A percentile compares a stretch with the other conserved stretches of the same genome.
Evolutionary conservation across 2,888 invertebrate species (phyloP).

Genomic region (Hypolimnas misippus): DNA sequence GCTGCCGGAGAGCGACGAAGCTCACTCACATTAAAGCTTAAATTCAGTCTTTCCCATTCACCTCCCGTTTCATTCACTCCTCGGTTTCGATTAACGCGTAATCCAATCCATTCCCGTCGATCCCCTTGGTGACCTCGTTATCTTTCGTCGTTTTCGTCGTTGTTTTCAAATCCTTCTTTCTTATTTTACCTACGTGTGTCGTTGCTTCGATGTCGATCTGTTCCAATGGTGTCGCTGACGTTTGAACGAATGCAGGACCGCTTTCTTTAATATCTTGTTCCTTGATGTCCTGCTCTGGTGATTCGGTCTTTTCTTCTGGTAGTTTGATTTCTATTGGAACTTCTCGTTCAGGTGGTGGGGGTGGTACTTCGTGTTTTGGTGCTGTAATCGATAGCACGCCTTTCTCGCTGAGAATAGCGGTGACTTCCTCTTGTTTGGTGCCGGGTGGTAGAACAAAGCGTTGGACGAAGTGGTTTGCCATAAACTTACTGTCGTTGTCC

Average conservation of each 20-base stretch:
- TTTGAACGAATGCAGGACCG: slow-evolving; percentile 34
- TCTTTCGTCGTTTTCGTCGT: slow-evolving; percentile 67
- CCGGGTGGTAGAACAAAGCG: slow-evolving; percentile 70
- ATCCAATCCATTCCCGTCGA: slow-evolving; percentile 67
- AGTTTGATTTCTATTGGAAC: slow-evolving; percentile 68
- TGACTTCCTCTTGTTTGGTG: slow-evolving; percentile 71
- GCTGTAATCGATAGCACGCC: slow-evolving; percentile 65
- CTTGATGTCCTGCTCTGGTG: slow-evolving; percentile 40
- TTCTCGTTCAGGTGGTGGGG: slow-evolving; percentile 69
- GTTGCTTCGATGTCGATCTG: slow-evolving; percentile 68
- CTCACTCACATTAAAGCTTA: slow-evolving; percentile 54
- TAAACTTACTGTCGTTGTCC: slow-evolving; percentile 57
- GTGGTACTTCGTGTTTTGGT: slow-evolving; percentile 72
- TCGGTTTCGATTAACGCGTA: slow-evolving; percentile 61
- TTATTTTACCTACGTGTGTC: slow-evolving; percentile 73
- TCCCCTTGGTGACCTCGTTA: slow-evolving; percentile 73
- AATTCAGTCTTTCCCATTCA: slow-evolving; percentile 65
- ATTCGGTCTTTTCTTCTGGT: slow-evolving; percentile 52
- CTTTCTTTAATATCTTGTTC: slow-evolving; percentile 46
- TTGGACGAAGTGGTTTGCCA: slow-evolving; percentile 74
- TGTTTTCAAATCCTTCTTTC: slow-evolving; percentile 75
- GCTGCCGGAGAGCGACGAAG: slow-evolving; percentile 32
- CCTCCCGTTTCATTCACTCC: slow-evolving; percentile 54
- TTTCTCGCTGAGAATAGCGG: slow-evolving; percentile 66
- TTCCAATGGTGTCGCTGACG: slow-evolving; percentile 56